These are phyloP conservation scores for Drosophila eohydei DNA, from an alignment of 2,888 invertebrate species.

Conservation along the genomic window DNA sequence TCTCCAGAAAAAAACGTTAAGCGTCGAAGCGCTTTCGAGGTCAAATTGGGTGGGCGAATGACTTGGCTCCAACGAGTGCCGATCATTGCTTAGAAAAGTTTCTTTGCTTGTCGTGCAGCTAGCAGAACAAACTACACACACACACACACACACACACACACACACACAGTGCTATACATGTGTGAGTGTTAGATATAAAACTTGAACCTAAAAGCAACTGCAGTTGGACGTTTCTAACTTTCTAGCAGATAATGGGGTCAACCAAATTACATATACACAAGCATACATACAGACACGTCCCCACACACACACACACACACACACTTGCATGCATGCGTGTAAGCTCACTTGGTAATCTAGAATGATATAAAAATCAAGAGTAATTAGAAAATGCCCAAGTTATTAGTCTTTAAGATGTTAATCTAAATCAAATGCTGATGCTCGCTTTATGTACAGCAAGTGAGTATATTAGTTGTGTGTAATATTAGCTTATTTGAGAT, in stretches of 20 bases:
- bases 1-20: slow-evolving; percentile 9
- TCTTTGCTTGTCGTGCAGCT: slow-evolving; percentile 21
- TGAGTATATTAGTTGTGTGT: background rate
- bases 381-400: background rate
- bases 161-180: background rate
- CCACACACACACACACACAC: background rate
- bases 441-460: background rate
- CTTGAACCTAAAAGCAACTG: slow-evolving; percentile 8
- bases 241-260: slow-evolving; percentile 14
- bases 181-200: slow-evolving; percentile 8
- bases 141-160: slow-evolving; percentile 1
- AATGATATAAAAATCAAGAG: slow-evolving; percentile 2
- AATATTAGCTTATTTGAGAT: background rate
- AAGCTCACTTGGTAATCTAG: background rate
- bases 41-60: slow-evolving; percentile 41
- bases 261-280: background rate
- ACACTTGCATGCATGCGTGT: background rate
- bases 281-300: background rate
- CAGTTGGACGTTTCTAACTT: slow-evolving; percentile 7
- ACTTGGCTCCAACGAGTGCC: slow-evolving; percentile 5
- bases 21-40: slow-evolving; percentile 35
- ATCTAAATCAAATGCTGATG: background rate
- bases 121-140: slow-evolving; percentile 5
- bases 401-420: background rate
- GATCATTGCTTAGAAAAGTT: slow-evolving; percentile 29